A percentile compares a stretch with the other conserved stretches of the same genome.
These are phyloP conservation scores for Pocillopora meandrina DNA, from an alignment of 92 coral and sea anemone species.

Conservation along the genomic window DNA sequence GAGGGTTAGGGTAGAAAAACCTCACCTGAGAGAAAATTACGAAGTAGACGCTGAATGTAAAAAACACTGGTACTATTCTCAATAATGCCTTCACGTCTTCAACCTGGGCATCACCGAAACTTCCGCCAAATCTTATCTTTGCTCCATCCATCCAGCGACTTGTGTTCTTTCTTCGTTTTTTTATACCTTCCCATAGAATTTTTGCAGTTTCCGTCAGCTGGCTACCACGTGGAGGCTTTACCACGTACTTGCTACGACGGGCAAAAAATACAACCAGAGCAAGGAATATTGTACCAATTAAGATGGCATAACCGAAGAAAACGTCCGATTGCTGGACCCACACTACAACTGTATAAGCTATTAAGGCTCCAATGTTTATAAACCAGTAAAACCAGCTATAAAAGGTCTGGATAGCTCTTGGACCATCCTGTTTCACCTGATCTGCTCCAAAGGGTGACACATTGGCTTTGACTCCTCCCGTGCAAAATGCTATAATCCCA, in stretches of 20 bases:
- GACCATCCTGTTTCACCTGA: constrained; percentile 82
- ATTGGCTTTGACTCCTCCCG: constrained; percentile 96
- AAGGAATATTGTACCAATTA: constrained; percentile 72
- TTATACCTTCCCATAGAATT: constrained; percentile 54
- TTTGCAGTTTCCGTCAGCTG: constrained; percentile 69
- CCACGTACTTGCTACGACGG: constrained; percentile 67
- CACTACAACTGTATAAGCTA: constrained; percentile 83
- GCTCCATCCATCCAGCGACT: constrained; percentile 85
- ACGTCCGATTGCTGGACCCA: constrained; percentile 78
- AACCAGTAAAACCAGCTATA: constrained; percentile 99
- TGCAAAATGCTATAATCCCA: constrained; percentile 74
- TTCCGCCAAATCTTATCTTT: constrained; percentile 74
- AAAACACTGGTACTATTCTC: constrained; percentile 77
- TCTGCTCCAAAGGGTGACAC: constrained; percentile 99
- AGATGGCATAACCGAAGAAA: constrained; percentile 80
- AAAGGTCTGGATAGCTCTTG: constrained; percentile 81
- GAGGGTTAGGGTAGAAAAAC: not conserved
- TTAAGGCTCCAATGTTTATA: constrained; percentile 87
- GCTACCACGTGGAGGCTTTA: constrained; percentile 86
- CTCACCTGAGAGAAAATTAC: constrained; percentile 85
- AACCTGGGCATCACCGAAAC: constrained; percentile 69
- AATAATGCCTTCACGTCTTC: constrained; percentile 86
- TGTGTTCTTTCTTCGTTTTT: constrained; percentile 18
- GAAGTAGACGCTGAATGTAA: constrained; percentile 80
- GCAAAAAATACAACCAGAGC: constrained; percentile 63